These are phyloP conservation scores for Dinoponera quadriceps DNA, from an alignment of 1,140 invertebrate genomes.

Conservation along the genomic window DNA sequence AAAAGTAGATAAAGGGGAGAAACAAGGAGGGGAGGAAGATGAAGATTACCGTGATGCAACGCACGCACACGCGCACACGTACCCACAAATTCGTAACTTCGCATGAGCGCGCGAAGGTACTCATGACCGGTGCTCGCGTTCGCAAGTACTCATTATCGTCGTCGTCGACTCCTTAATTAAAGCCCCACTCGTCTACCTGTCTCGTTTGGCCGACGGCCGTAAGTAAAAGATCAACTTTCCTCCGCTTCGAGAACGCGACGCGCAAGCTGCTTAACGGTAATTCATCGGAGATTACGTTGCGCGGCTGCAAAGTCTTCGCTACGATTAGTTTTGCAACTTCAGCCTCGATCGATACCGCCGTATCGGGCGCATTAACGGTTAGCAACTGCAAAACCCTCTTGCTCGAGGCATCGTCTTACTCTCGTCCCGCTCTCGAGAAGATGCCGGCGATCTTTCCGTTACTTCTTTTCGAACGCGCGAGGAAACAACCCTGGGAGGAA, in stretches of 20 bases:
- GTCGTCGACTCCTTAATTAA: constrained; percentile 48
- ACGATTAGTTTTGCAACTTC: not conserved
- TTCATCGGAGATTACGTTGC: constrained; percentile 1
- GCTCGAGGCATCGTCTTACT: not conserved
- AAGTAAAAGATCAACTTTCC: constrained; percentile 36
- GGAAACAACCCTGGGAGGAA: too few relatives aligned
- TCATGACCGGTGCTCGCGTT: constrained; percentile 5
- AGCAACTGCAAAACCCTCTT: not conserved
- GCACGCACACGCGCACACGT: not conserved
- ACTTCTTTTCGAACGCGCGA: not conserved
- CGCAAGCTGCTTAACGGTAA: constrained; percentile 18
- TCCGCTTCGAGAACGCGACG: not conserved
- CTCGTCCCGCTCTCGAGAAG: not conserved
- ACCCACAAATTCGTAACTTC: constrained; percentile 6
- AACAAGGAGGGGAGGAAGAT: too few relatives aligned
- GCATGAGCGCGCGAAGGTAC: not conserved
- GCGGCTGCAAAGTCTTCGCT: not conserved
- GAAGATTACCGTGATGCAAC: not conserved
- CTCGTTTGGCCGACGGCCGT: constrained; percentile 29
- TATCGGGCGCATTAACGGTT: constrained; percentile 1
- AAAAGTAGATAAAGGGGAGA: not conserved
- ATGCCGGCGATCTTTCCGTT: not conserved
- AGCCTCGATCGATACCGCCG: not conserved
- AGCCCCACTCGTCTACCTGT: not conserved
- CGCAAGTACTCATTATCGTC: constrained; percentile 53